Base-by-base conservation (phyloP, 2,797 vertebrate genomes). In the Catostomus latipinnis region DNA sequence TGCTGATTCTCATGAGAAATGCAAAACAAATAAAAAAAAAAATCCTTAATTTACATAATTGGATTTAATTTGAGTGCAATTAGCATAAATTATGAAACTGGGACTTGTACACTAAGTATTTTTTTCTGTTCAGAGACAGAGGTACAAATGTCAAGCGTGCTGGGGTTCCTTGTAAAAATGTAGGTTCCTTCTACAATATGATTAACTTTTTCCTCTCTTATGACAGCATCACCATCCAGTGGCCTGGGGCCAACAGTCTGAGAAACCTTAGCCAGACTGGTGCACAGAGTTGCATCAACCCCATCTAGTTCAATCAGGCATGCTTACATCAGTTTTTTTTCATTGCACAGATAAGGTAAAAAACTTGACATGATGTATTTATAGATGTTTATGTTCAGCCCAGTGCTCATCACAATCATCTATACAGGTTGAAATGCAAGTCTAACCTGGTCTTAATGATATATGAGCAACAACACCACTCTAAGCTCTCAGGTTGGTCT, bases 261-360 rank as follows among this genome's bases (percentile, higher is more conserved):
- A 22, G 54, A 22, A 54, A 62, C 56, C 52, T 61, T 34, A 22
- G 22, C 22, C 22, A 52, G 58, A 46, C 43, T 49, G 60, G 6
- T 72, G 60, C 52, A 54, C 43, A 11, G 60, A 72, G 34, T 56
- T 71, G 14, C 65, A 52, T 69, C 71, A 70, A 74, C 45, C 16
- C 2, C 2, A 1, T n/a, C 66, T 16, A 52, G 60, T 66, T 79
- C 71, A 58, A 60, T 66, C 65, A 70, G 57, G 57, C 57, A 62
- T 49, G 49, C 65, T 63, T 18, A 62, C 16, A 56, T 73, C 43
- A 68, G 45, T 73, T 82, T 62, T 12, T 10, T 68, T 68, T 77
- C 69, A 77, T 73, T 13, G 62, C 62, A 66, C 69, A 78, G 7
- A 53, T 54, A 6, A 54, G 69, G 66, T 9, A 43, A 69, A 13